A percentile compares a stretch with the other conserved stretches of the same genome.
Conservation (phyloP, 2,888 invertebrate species). For the Mayetiola destructor region DNA sequence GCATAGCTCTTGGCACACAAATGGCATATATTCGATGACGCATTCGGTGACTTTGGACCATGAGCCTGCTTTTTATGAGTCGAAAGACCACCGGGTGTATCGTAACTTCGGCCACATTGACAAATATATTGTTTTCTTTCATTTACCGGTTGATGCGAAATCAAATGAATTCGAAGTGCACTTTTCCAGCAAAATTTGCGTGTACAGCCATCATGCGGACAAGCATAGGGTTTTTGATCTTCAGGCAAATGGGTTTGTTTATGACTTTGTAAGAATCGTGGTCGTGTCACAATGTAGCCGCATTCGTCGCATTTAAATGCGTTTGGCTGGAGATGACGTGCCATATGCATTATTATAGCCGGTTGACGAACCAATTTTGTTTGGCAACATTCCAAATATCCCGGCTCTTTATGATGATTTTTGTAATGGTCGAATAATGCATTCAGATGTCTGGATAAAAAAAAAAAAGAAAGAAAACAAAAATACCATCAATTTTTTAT, state of each 20-base stretch:
- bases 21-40: conserved; percentile 17
- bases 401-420: conserved; percentile 13
- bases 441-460: not conserved
- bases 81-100: conserved; percentile 18
- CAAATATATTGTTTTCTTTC: conserved; percentile 17
- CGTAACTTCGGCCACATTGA: conserved; percentile 17
- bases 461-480: not conserved
- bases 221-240: conserved; percentile 16
- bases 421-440: conserved; percentile 15
- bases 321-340: conserved; percentile 18
- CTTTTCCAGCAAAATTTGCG: conserved; percentile 19
- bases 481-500: not conserved
- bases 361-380: conserved; percentile 16
- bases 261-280: conserved; percentile 17
- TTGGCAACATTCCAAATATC: conserved; percentile 17
- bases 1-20: conserved; percentile 18
- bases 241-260: conserved; percentile 18
- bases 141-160: conserved; percentile 16
- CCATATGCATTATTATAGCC: conserved; percentile 18
- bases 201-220: conserved; percentile 16
- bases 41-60: not conserved
- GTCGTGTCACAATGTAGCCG: conserved; percentile 18
- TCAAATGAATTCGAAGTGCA: conserved; percentile 17
- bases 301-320: conserved; percentile 18
- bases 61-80: conserved; percentile 17